These are phyloP conservation scores for Eustalomyia histrio DNA, from an alignment of 2,888 invertebrate genomes.

Conservation along the genomic window DNA sequence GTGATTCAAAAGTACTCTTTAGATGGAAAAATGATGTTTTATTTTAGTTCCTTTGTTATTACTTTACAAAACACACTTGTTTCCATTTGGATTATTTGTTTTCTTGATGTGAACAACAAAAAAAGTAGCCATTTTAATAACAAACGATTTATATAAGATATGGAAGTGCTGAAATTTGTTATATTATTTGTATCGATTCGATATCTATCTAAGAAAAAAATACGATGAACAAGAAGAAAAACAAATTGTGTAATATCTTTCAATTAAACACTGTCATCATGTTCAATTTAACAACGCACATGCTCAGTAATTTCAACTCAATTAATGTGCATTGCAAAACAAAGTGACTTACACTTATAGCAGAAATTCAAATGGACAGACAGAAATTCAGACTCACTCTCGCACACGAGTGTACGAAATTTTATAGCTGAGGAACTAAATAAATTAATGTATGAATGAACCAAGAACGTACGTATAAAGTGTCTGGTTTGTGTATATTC, in stretches of 20 bases:
- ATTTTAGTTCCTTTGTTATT: slow-evolving; percentile 22
- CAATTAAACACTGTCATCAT: slow-evolving; percentile 65
- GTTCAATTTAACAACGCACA: slow-evolving; percentile 65
- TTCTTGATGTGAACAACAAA: slow-evolving; percentile 10
- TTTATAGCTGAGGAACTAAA: slow-evolving; percentile 11
- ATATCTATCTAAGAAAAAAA: not conserved
- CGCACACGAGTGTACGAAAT: slow-evolving; percentile 10
- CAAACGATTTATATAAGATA: slow-evolving; percentile 49
- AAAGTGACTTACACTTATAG: slow-evolving; percentile 51
- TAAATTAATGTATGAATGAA: slow-evolving; percentile 38
- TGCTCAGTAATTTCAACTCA: slow-evolving; percentile 65
- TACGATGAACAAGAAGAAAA: not conserved
- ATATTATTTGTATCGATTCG: not conserved
- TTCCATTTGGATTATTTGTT: slow-evolving; percentile 33
- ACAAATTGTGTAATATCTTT: slow-evolving; percentile 62
- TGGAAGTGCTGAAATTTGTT: slow-evolving; percentile 19
- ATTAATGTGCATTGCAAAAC: slow-evolving; percentile 66
- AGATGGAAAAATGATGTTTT: slow-evolving; percentile 52
- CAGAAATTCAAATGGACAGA: slow-evolving; percentile 6
- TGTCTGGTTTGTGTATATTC: slow-evolving; percentile 53
- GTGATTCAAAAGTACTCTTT: slow-evolving; percentile 41
- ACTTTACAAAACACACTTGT: not conserved
- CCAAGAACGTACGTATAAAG: slow-evolving; percentile 32
- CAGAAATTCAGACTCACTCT: not conserved
- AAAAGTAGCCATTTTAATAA: slow-evolving; percentile 19